These are phyloP conservation scores for Thymelicus lineola DNA, from an alignment of 2,888 invertebrate species.

Conservation along the genomic window DNA sequence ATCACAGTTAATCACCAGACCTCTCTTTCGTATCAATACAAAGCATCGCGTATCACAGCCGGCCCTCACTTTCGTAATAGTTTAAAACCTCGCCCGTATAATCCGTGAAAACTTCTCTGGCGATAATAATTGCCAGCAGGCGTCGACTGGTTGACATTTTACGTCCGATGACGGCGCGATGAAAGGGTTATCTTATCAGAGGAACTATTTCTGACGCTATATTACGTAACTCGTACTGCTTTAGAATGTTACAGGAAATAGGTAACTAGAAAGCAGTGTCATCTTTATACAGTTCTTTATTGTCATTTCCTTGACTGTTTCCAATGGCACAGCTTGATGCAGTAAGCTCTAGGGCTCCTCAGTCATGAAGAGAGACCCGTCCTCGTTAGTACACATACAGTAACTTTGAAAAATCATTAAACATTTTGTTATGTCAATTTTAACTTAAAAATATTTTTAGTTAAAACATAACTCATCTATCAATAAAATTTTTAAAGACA, in stretches of 20 bases:
- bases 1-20: too few species aligned
- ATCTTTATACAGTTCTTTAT: not conserved
- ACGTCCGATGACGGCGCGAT: slow-evolving; percentile 19
- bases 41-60: too few species aligned
- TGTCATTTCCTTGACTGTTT: not conserved
- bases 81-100: not conserved
- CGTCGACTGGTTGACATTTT: slow-evolving; percentile 14
- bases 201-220: slow-evolving; percentile 22
- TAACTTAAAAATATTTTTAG: too few species aligned
- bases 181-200: slow-evolving; percentile 36
- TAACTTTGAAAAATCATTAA: too few species aligned
- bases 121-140: slow-evolving; percentile 11
- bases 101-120: not conserved
- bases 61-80: not conserved
- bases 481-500: too few species aligned
- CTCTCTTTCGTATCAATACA: too few species aligned
- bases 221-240: slow-evolving; percentile 9
- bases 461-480: too few species aligned
- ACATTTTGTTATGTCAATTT: too few species aligned
- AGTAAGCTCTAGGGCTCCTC: too few species aligned
- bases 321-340: too few species aligned
- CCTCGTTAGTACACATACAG: too few species aligned
- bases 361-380: too few species aligned
- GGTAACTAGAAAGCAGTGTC: not conserved
- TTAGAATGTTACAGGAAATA: slow-evolving; percentile 7